phyloP scores from a whole-genome alignment of 2,797 vertebrate genomes.

The Poeciliopsis gracilis region DNA sequence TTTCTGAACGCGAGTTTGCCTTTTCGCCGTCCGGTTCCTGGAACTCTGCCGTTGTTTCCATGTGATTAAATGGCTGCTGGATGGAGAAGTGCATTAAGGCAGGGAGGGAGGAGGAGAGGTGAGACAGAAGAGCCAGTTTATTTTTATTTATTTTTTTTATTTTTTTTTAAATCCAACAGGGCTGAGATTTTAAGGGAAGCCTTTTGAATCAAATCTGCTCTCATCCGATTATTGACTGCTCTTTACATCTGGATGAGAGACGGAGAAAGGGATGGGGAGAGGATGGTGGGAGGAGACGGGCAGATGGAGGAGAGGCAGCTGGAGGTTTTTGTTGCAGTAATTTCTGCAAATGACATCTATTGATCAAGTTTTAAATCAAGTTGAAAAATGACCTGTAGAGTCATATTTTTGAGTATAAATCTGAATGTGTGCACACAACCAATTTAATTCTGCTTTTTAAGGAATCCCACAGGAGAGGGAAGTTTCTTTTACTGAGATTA shows the following conservation, averaged over 20 bases:
- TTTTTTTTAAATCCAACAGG: conserved; percentile 80
- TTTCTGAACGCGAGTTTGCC: conserved; percentile 55
- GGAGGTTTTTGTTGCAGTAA: neutral
- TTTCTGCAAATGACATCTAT: neutral
- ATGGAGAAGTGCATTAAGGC: conserved; percentile 70
- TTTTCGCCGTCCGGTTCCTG: conserved; percentile 65
- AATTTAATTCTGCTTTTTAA: conserved; percentile 13
- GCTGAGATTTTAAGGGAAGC: conserved; percentile 83
- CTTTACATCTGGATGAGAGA: conserved; percentile 84
- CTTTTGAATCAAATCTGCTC: conserved; percentile 86
- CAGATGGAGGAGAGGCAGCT: conserved; percentile 45
- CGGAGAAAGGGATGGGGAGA: conserved; percentile 71
- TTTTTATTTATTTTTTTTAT: neutral
- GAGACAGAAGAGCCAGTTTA: conserved; percentile 70
- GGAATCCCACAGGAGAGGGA: conserved; percentile 31
- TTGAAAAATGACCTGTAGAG: neutral
- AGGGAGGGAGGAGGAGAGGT: conserved; percentile 49
- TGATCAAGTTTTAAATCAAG: neutral
- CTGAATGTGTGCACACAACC: neutral
- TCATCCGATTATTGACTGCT: conserved; percentile 87
- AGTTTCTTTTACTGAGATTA: conserved; percentile 46
- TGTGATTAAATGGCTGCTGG: conserved; percentile 72
- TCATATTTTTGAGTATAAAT: neutral
- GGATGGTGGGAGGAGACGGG: conserved; percentile 65
- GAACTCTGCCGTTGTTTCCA: conserved; percentile 61